Evolutionary conservation across 2,113 vertebrate species (phyloP), one percentile per base, ranked within the genome.

Genomic region (Cyanistes caeruleus): DNA sequence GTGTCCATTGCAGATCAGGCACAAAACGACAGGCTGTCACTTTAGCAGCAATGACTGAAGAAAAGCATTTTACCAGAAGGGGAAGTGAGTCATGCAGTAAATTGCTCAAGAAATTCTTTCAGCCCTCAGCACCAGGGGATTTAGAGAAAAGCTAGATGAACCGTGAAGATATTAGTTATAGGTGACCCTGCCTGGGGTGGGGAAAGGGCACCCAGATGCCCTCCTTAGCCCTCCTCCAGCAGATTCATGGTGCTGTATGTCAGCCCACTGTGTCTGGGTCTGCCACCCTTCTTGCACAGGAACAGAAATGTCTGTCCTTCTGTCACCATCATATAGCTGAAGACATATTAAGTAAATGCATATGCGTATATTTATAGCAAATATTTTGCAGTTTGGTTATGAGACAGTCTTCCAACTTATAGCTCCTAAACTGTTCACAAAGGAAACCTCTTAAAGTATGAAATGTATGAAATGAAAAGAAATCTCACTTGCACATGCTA

Each of bases 141-240:
- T 82, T 83, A 90, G 33, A 79, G 39, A 90, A 93, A 92, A 79
- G 52, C 55, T 23, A 75, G 82, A 75, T 58, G 52, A 87, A 43
- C 46, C 7, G 1, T 35, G 41, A 91, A 80, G 35, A 62, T 25
- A 48, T 52, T 28, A 76, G 41, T 23, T 80, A 64, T 16, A 73
- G 27, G 48, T 53, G 24, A 83, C 43, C 39, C 31, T 75, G 23
- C 19, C 48, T 58, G 15, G 31, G 15, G 43, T 81, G 55, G n/a
- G 49, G 15, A 70, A 73, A 65, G 55, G 37, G 35, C 43, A 37
- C 64, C 24, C 59, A 44, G 59, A 41, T 39, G 48, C 43, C 17
- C 24, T 73, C 53, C 44, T 37, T 22, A 87, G 51, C 13, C 28
- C 62, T 88, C 18, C 24, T 73, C 30, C n/a, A 11, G 24, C 1